These are phyloP conservation scores for Cettia cetti DNA, from an alignment of 2,113 vertebrate genomes.

Conservation along the genomic window DNA sequence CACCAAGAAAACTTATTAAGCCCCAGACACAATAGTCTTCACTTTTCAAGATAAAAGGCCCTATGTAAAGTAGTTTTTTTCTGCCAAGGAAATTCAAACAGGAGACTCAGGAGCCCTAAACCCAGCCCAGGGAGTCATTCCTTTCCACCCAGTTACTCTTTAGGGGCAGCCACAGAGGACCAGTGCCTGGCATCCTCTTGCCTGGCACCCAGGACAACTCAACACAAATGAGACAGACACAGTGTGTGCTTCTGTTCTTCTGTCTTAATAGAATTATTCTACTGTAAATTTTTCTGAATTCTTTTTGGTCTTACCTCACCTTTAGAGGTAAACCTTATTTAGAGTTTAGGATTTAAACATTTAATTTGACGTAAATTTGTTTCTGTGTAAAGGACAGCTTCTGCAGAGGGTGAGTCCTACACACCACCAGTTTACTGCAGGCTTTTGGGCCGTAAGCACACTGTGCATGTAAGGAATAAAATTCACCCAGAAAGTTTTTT, in stretches of 20 bases:
- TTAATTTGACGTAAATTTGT: accelerated
- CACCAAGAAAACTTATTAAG: background rate
- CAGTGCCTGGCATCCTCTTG: background rate
- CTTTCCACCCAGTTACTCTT: background rate
- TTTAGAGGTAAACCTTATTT: background rate
- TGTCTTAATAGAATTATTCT: background rate
- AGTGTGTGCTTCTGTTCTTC: background rate
- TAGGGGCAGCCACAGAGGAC: background rate
- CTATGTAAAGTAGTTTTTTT: background rate
- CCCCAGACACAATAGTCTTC: background rate
- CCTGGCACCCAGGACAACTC: background rate
- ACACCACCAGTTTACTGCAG: background rate
- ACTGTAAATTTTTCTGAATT: background rate
- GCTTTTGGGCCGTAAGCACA: background rate
- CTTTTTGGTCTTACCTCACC: background rate
- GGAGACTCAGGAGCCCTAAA: background rate
- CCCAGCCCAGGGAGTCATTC: background rate
- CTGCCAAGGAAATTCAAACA: background rate
- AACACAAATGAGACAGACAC: background rate
- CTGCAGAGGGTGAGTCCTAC: background rate
- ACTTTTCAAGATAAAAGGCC: background rate
- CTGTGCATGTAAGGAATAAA: no score
- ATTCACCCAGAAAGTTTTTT: no score
- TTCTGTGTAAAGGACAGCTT: background rate
- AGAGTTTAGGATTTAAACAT: background rate